Evolutionary conservation across 2,113 vertebrate species (phyloP), one percentile per base, ranked within the genome.

Genomic region (Mustela lutreola): DNA sequence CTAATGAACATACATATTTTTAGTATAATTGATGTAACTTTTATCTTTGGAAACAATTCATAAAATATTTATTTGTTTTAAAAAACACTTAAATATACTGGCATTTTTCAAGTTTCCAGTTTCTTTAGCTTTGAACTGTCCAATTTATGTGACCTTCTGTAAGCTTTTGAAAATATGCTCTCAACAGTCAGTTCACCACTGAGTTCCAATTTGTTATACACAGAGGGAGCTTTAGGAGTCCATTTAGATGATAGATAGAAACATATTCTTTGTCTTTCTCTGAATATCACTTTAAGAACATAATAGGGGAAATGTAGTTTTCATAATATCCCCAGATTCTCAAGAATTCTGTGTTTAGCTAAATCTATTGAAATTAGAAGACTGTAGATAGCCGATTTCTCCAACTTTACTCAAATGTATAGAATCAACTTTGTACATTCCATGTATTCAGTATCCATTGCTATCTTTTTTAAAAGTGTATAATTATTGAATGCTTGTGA

Each of bases 181-280:
- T 94, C 10, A 4, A 67, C 1, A 85, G 22, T 76, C 19, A 56
- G 50, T 92, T 96, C 70, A 94, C 75, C 15, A 50, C 33, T 3
- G 31, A 84, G 48, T 97, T 98, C 33, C 53, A 92, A 90, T 94
- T 78, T 96, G 33, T 92, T 21, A 50, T 60, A 83, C 24, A 70
- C 58, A 75, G 65, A 92, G 58, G 7, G 28, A 91, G 71, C 33
- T 62, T 56, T 91, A 63, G 28, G 53, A 91, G 33, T 96, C 5
- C 26, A 70, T 82, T 97, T 97, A 81, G n/a, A 97, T 90, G 60
- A 71, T 36, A 94, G 5, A 88, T 67, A 81, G 19, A 89, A 95
- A 91, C 11, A 84, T 56, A 10, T 16, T 89, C 21, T 80, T 97
- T 97, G 96, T 75, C 42, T 31, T 89, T 82, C 53, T n/a, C 21